Percentiles rank a stretch among this genome's conserved stretches.
These are phyloP conservation scores for Microcebus ravelobensis DNA, from an alignment of 2,113 vertebrate species.

Conservation along the genomic window DNA sequence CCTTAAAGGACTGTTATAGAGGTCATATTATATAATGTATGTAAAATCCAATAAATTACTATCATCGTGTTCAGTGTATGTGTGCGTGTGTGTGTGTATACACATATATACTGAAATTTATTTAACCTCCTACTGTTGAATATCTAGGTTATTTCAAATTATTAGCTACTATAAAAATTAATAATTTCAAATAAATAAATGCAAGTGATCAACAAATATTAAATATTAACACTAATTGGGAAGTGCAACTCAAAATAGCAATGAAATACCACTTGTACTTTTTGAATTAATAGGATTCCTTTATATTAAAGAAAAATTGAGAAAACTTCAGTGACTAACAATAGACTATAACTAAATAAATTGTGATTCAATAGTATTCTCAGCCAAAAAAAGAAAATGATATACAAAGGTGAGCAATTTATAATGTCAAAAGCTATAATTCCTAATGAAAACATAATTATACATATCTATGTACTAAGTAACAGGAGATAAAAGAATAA, in stretches of 20 bases:
- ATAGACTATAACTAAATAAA: constrained; percentile 1
- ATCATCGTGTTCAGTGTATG: neutral
- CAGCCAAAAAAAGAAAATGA: neutral
- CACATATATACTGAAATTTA: neutral
- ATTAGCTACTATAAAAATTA: constrained; percentile 14
- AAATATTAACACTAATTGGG: neutral
- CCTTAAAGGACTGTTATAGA: neutral
- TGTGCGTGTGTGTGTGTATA: neutral
- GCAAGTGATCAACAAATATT: neutral
- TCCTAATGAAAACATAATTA: constrained; percentile 7
- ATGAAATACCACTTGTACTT: neutral
- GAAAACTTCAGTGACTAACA: neutral
- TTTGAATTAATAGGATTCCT: constrained; percentile 7
- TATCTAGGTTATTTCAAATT: neutral
- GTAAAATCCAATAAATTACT: constrained; percentile 3
- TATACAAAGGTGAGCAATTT: constrained; percentile 8
- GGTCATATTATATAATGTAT: neutral
- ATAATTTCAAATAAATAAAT: constrained; percentile 23
- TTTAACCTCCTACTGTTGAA: neutral
- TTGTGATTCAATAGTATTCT: neutral
- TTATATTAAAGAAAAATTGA: neutral
- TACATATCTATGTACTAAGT: neutral
- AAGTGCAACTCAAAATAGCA: constrained; percentile 31
- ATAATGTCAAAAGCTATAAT: neutral
- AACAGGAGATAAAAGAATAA: neutral